These are phyloP conservation scores for Bursaphelenchus okinawaensis DNA, from an alignment of 2,888 invertebrate genomes.

Conservation along the genomic window DNA sequence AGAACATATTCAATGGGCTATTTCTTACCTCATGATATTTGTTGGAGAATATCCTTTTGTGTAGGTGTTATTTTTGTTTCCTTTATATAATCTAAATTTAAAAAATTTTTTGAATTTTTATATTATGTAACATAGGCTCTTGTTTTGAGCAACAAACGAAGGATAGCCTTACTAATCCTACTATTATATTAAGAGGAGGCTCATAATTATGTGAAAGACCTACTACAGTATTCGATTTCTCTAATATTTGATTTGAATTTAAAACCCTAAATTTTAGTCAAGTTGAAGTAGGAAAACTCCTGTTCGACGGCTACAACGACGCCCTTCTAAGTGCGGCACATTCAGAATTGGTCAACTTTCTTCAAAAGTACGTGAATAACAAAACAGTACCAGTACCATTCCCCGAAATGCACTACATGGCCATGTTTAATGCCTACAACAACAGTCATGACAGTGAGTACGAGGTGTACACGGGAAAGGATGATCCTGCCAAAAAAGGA, in stretches of 20 bases:
- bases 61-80: slow-evolving; percentile 20
- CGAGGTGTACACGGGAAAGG: slow-evolving; percentile 45
- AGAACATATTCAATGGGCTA: slow-evolving; percentile 23
- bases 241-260: neutral
- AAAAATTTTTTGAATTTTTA: neutral
- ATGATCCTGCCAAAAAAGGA: slow-evolving; percentile 36
- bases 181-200: too few species aligned
- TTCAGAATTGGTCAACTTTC: slow-evolving; percentile 11
- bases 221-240: too few species aligned
- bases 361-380: slow-evolving; percentile 17
- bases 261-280: slow-evolving; percentile 26
- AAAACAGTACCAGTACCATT: slow-evolving; percentile 42
- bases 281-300: slow-evolving; percentile 39
- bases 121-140: too few species aligned
- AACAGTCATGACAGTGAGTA: slow-evolving; percentile 48
- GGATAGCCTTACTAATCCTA: too few species aligned
- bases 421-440: slow-evolving; percentile 48
- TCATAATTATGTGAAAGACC: neutral
- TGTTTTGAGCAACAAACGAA: too few species aligned
- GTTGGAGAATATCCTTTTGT: slow-evolving; percentile 44
- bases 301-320: slow-evolving; percentile 51
- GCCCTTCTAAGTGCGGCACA: slow-evolving; percentile 32
- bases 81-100: neutral
- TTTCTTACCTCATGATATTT: slow-evolving; percentile 28
- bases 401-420: slow-evolving; percentile 42